phyloP scores from a whole-genome alignment of 2,113 vertebrate genomes.

The Anthoscopus minutus region DNA sequence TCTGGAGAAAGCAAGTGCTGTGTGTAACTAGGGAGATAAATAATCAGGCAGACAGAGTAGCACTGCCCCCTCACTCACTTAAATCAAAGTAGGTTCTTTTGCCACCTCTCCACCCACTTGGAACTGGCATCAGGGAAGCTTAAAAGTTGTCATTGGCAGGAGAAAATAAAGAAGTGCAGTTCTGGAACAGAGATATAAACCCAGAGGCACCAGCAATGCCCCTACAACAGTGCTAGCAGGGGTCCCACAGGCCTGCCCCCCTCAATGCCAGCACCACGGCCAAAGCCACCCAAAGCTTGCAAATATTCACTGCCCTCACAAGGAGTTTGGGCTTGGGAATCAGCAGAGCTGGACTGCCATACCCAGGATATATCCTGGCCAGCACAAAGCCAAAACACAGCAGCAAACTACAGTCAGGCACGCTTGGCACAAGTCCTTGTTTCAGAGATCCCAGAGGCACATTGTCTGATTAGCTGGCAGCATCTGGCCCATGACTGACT shows the following conservation, averaged over 20 bases:
- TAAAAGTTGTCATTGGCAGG: conserved; percentile 1
- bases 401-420: not conserved
- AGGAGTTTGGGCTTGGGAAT: not conserved
- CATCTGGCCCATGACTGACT: not conserved
- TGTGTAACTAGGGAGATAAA: conserved; percentile 24
- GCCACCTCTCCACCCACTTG: not conserved
- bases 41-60: conserved; percentile 11
- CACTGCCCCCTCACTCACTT: not conserved
- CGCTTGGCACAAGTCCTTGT: not conserved
- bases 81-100: conserved; percentile 30
- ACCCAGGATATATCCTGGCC: not conserved
- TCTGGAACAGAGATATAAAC: not conserved
- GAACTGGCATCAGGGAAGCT: not conserved
- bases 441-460: not conserved
- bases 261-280: rapidly evolving
- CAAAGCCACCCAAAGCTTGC: not conserved
- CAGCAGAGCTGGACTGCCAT: not conserved
- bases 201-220: not conserved
- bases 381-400: not conserved
- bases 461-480: not conserved
- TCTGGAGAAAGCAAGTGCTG: conserved; percentile 24
- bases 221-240: not conserved
- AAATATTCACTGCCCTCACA: not conserved
- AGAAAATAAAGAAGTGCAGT: not conserved
- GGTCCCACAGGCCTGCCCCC: rapidly evolving